Percentiles rank a stretch among this genome's conserved stretches.
phyloP scores from a whole-genome alignment of 1,140 invertebrate genomes.

The Drosophila funebris region DNA sequence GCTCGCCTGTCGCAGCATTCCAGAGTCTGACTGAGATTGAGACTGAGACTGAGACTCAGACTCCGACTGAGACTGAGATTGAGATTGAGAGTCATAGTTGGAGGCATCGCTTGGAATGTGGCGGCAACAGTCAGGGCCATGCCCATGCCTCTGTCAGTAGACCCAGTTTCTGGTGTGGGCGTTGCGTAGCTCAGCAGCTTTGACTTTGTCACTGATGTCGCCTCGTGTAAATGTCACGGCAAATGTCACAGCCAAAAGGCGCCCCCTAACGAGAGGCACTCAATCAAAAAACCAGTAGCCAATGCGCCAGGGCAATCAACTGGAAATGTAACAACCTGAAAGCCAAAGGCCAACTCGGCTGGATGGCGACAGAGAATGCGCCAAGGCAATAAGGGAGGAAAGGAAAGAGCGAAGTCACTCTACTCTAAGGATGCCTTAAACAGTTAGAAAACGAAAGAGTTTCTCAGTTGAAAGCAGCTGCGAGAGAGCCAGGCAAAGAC shows the following conservation, averaged over 20 bases:
- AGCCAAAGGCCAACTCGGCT: conserved; percentile 73
- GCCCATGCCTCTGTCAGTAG: conserved; percentile 13
- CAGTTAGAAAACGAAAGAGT: too few relatives aligned
- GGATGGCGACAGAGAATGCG: conserved; percentile 44
- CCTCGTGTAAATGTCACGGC: conserved; percentile 71
- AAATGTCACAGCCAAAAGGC: conserved; percentile 57
- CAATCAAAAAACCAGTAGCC: conserved; percentile 73
- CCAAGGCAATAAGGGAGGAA: neutral
- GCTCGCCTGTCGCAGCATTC: conserved; percentile 54
- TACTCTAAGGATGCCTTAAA: neutral
- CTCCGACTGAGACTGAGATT: neutral
- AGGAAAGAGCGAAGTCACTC: neutral
- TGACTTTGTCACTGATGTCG: conserved; percentile 64
- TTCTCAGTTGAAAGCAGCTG: too few relatives aligned
- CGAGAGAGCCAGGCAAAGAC: neutral
- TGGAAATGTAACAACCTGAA: conserved; percentile 68
- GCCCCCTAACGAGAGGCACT: conserved; percentile 33
- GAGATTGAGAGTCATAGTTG: conserved; percentile 8
- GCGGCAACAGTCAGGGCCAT: conserved; percentile 53
- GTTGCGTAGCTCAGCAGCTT: conserved; percentile 74
- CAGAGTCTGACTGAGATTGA: neutral
- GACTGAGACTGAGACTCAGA: neutral
- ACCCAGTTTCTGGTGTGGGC: conserved; percentile 51
- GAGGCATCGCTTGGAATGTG: conserved; percentile 65
- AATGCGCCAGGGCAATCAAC: conserved; percentile 38